Conservation (phyloP, 2,797 vertebrate species). For the Anas acuta region DNA sequence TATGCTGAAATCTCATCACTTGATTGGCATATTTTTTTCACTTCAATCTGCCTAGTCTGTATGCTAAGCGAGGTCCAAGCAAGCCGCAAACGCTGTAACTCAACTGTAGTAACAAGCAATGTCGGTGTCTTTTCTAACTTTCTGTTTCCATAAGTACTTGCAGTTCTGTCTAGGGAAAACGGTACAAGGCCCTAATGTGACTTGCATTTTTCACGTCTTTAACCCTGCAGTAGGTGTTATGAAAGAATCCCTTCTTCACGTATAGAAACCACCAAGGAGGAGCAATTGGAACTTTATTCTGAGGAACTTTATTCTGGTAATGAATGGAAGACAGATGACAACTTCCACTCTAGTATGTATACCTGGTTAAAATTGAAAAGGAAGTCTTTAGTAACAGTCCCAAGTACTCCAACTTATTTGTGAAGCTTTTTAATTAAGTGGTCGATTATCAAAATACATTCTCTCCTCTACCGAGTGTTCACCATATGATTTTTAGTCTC, state of each 20-base stretch:
- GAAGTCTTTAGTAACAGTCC: neutral
- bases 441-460: neutral
- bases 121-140: conserved; percentile 6
- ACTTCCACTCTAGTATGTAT: neutral
- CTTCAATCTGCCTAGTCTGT: conserved; percentile 63
- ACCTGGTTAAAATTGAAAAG: neutral
- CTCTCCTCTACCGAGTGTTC: neutral
- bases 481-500: neutral
- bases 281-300: neutral
- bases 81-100: conserved; percentile 56
- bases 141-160: conserved; percentile 17
- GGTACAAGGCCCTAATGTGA: conserved; percentile 40
- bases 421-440: neutral
- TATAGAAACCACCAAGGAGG: conserved; percentile 36
- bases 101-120: conserved; percentile 28
- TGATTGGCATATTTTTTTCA: conserved; percentile 60
- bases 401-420: neutral
- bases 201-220: conserved; percentile 10
- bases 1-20: conserved; percentile 67
- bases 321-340: neutral
- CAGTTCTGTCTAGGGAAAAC: conserved; percentile 48
- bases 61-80: conserved; percentile 44
- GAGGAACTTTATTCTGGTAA: neutral
- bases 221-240: neutral
- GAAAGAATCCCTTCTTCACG: neutral